These are phyloP conservation scores for Mimas tiliae DNA, from an alignment of 2,888 invertebrate genomes.

Conservation along the genomic window DNA sequence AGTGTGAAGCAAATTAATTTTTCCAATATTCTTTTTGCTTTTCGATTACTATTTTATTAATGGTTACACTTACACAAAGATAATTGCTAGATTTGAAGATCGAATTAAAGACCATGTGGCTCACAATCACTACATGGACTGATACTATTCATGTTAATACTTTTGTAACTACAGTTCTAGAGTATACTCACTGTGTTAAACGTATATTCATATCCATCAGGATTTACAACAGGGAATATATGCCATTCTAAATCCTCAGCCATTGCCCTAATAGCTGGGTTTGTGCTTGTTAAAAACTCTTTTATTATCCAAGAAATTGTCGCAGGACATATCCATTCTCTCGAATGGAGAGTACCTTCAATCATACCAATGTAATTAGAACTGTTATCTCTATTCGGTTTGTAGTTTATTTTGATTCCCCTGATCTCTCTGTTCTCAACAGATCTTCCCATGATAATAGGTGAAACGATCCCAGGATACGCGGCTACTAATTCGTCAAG, in stretches of 20 bases:
- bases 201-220: slow-evolving; percentile 89
- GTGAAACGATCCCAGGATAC: slow-evolving; percentile 78
- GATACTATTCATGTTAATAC: too few relatives aligned
- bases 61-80: too few relatives aligned
- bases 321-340: slow-evolving; percentile 90
- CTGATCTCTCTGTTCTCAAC: slow-evolving; percentile 86
- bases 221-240: slow-evolving; percentile 89
- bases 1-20: slow-evolving; percentile 82
- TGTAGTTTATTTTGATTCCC: slow-evolving; percentile 78
- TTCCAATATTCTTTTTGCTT: too few relatives aligned
- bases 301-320: slow-evolving; percentile 88
- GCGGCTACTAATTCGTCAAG: slow-evolving; percentile 75
- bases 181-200: slow-evolving; percentile 83
- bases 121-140: too few relatives aligned
- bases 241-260: slow-evolving; percentile 90
- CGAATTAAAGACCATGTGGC: too few relatives aligned
- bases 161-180: too few relatives aligned
- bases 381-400: slow-evolving; percentile 66
- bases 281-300: slow-evolving; percentile 86
- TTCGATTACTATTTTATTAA: too few relatives aligned
- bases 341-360: slow-evolving; percentile 87
- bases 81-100: too few relatives aligned
- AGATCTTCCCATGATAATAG: slow-evolving; percentile 83
- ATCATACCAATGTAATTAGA: slow-evolving; percentile 71
- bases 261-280: slow-evolving; percentile 80